Evolutionary conservation across 2,113 vertebrate species (phyloP).

Genomic region (Etheostoma cragini): DNA sequence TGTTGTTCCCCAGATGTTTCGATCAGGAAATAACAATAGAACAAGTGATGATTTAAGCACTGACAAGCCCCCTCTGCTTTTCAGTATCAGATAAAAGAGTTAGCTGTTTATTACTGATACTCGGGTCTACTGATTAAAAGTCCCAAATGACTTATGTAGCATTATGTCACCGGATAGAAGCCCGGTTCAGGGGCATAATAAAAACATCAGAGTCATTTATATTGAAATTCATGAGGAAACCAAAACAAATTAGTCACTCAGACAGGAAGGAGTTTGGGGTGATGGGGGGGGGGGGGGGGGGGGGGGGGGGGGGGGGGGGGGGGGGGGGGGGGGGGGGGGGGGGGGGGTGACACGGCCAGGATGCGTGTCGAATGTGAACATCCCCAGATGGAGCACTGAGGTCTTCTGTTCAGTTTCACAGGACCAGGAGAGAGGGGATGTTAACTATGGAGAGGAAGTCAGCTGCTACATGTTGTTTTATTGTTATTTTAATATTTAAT

Average conservation of each 20-base stretch:
- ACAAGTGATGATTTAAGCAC: not conserved
- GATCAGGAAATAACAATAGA: not conserved
- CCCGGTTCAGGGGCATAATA: not conserved
- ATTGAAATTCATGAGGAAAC: conserved; percentile 53
- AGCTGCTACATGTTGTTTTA: not conserved
- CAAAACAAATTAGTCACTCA: conserved; percentile 58
- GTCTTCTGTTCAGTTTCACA: conserved; percentile 64
- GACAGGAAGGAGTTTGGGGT: conserved; percentile 52
- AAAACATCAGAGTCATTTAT: conserved; percentile 28
- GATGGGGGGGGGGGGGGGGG: not conserved
- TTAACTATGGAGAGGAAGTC: not conserved
- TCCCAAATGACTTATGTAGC: conserved; percentile 2
- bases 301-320: not conserved
- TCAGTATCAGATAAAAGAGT: not conserved
- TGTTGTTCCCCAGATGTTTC: not conserved
- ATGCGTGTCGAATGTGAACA: conserved; percentile 43
- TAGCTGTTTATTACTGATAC: not conserved
- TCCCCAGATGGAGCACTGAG: conserved; percentile 37
- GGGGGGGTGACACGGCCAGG: conserved; percentile 35
- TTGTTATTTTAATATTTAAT: not conserved
- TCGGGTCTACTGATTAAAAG: not conserved
- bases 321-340: not conserved
- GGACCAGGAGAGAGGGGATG: conserved; percentile 11
- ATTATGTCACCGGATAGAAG: conserved; percentile 32
- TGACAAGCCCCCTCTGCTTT: not conserved